Percentiles rank a stretch among this genome's conserved stretches.
These are phyloP conservation scores for Pristis pectinata DNA, from an alignment of 2,797 vertebrate species.

Conservation along the genomic window DNA sequence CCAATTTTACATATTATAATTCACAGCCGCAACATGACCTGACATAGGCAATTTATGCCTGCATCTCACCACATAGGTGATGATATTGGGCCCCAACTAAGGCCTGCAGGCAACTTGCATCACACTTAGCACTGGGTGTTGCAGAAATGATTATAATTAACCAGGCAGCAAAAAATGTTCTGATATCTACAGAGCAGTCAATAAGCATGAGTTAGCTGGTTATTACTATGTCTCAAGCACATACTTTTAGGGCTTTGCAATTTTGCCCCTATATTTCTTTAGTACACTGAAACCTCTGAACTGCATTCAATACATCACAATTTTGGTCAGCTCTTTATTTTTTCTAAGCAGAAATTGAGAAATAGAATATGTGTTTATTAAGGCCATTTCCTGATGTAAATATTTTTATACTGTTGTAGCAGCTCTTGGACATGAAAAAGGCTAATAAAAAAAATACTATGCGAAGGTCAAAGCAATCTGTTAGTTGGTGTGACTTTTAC, in stretches of 20 bases:
- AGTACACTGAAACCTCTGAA: conserved; percentile 1
- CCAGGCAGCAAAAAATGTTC: too few species aligned
- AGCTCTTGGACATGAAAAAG: not conserved
- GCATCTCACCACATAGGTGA: too few species aligned
- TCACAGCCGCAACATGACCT: too few species aligned
- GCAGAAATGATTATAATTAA: too few species aligned
- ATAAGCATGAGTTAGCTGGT: too few species aligned
- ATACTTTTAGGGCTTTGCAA: not conserved
- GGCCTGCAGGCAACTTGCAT: too few species aligned
- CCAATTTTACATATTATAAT: too few species aligned
- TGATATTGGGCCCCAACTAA: too few species aligned
- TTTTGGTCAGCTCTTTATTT: not conserved
- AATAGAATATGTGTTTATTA: not conserved
- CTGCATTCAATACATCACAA: not conserved
- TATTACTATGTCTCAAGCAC: too few species aligned
- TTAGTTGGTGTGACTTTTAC: conserved; percentile 28
- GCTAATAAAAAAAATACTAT: not conserved
- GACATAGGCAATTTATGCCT: too few species aligned
- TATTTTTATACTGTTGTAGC: not conserved
- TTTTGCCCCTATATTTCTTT: not conserved
- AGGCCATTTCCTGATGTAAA: conserved; percentile 5
- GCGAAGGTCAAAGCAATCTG: conserved; percentile 8
- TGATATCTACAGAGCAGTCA: too few species aligned
- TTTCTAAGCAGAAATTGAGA: not conserved
- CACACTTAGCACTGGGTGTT: too few species aligned